These are phyloP conservation scores for Alethe diademata DNA, from an alignment of 2,113 vertebrate genomes.

Conservation along the genomic window DNA sequence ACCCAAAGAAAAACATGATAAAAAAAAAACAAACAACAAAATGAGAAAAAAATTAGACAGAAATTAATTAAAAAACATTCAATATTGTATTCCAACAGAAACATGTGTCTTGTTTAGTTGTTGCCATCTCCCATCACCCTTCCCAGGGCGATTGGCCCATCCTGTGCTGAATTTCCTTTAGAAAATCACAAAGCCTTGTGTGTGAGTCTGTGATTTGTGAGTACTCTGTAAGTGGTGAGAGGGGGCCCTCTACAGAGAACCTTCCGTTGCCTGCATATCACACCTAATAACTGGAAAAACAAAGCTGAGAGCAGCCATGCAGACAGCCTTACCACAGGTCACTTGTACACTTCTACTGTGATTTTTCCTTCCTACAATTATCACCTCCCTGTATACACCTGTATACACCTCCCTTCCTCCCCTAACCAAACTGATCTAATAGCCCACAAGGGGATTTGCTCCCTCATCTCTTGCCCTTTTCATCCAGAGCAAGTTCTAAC, in stretches of 20 bases:
- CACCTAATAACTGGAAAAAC: neutral
- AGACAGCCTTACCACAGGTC: neutral
- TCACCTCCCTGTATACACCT: too few relatives aligned
- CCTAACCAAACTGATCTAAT: neutral
- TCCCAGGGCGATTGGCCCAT: neutral
- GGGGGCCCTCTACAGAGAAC: conserved; percentile 10
- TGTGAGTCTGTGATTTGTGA: neutral
- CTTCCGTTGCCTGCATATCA: neutral
- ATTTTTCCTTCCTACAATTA: neutral
- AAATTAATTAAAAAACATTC: conserved; percentile 52
- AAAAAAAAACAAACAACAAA: conserved; percentile 56
- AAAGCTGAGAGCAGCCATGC: neutral
- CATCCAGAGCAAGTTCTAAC: neutral
- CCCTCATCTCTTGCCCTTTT: neutral
- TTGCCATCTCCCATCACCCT: neutral
- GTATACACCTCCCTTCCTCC: neutral
- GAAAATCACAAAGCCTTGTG: neutral
- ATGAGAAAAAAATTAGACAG: conserved; percentile 55
- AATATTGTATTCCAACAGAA: neutral
- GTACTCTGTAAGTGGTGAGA: neutral
- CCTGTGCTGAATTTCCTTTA: neutral
- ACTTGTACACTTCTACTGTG: rapidly evolving
- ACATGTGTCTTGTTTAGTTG: neutral
- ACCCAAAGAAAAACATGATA: conserved; percentile 75
- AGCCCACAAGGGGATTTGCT: neutral